Evolutionary conservation across 2,888 invertebrate species (phyloP), one percentile per base, ranked within the genome.

Genomic region (Prosapia bicincta): DNA sequence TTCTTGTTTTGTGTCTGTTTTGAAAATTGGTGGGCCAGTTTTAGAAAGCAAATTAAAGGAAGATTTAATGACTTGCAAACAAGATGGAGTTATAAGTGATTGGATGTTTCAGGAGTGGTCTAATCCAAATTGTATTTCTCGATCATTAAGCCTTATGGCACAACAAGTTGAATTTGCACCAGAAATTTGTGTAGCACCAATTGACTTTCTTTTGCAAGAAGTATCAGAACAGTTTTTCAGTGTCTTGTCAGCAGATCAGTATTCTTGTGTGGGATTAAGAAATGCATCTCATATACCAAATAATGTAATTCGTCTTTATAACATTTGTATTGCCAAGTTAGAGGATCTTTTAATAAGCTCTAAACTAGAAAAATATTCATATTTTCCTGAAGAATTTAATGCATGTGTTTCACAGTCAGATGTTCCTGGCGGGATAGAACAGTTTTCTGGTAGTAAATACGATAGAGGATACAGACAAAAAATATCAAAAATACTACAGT

Each of bases 241-340:
- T 67, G 66, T 71, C 3, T 25, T 80, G 20, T 76, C 75, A 25
- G 69, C 75, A 69, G 77, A 78, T 72, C 69, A 71, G 25, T 78
- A 75, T 38, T 28, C 76, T 28, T 68, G 75, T 67, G 66, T 76
- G 20, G 74, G 76, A 24, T 65, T 80, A 13, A 68, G 65, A n/a
- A 74, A 75, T 26, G 85, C 89, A 69, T 81, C 90, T 38, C 87
- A 86, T 79, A 87, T 89, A 81, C 88, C 92, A 72, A 83, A 87
- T 81, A 86, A 88, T 81, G 86, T 92, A 6, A 88, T 91, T 15
- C 84, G 85, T 72, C 85, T 92, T 69, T 92, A 92, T 82, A 94
- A 94, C 82, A 87, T 88, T 80, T 90, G 90, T 26, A 87, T 94
- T 25, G 86, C 88, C 69, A 89, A 89, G 80, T 83, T 93, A 69